Evolutionary conservation across 2,797 vertebrate species (phyloP), one percentile per base, ranked within the genome.

Genomic region (Anisognathus igniventris): DNA sequence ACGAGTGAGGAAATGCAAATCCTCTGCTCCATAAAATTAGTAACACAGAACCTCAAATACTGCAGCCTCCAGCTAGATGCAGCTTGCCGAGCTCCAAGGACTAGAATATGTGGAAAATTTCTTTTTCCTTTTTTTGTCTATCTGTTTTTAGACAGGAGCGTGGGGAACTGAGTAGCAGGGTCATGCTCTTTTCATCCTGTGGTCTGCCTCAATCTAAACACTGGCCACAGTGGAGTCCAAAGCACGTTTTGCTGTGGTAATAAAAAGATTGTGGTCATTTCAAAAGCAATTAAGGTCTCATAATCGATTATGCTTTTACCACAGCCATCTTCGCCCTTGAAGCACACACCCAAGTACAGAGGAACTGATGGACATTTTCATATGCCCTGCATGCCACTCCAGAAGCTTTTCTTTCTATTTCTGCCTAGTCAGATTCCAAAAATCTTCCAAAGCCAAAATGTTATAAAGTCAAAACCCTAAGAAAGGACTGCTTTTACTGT

Each of bases 201-300:
- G 95, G 95, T 88, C 87, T 93, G 76, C 91, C 96, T 92, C 88
- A 96, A 44, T 79, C 86, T 90, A 96, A 92, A 92, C 74, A 67
- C 92, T 61, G 82, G 67, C 76, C 93, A 82, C 25, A 2, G 56
- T 31, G n/a, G 64, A 97, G 91, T 90, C 96, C 90, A 93, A 97
- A 84, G 92, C 96, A 97, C 70, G 33, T 95, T 96, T 82, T 4
- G 3, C 83, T 76, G 68, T 61, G 45, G 79, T 94, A 95, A 92
- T 94, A 91, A 94, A 94, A 94, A 88, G 87, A 86, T 83, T 92
- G 82, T 57, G 82, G 91, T 91, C 64, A 88, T 93, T 96, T 95
- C 79, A 79, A 94, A 92, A 70, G 62, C 93, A 93, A 92, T 88
- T 94, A 88, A 94, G 82, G 70, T 57, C 56, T 93, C 25, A 1